Conservation (phyloP, 2,888 invertebrate genomes). For the Chloroclystis v-ata region DNA sequence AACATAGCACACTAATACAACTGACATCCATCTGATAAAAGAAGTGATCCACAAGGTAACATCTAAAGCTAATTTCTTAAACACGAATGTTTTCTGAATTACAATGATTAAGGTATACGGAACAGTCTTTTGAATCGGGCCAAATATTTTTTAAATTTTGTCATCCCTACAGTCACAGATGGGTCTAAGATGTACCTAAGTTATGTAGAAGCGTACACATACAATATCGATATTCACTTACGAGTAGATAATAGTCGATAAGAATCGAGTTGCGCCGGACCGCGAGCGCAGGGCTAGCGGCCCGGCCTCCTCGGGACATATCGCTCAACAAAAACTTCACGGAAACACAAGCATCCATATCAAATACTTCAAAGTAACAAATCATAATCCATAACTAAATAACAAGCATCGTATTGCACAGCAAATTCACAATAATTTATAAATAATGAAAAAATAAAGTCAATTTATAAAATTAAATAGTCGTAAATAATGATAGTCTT, state of each 20-base stretch:
- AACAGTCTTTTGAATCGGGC: constrained; percentile 84
- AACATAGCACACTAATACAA: constrained; percentile 30
- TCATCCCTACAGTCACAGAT: constrained; percentile 68
- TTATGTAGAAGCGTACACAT: constrained; percentile 55
- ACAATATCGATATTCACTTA: constrained; percentile 45
- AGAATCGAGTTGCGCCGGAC: constrained; percentile 13
- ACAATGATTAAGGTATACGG: constrained; percentile 80
- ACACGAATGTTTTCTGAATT: constrained; percentile 58
- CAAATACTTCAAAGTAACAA: constrained; percentile 12
- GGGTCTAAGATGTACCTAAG: constrained; percentile 53
- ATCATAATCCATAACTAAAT: constrained; percentile 66
- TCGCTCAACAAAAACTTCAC: constrained; percentile 38
- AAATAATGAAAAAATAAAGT: constrained; percentile 56
- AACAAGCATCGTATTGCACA: constrained; percentile 76
- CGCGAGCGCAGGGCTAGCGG: constrained; percentile 5
- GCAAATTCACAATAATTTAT: constrained; percentile 71
- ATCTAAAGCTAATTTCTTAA: constrained; percentile 62
- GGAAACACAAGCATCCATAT: constrained; percentile 47
- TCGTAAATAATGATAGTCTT: constrained; percentile 26
- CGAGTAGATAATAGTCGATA: constrained; percentile 37
- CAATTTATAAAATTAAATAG: constrained; percentile 35
- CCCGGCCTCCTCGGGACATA: constrained; percentile 25
- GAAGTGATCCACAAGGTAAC: constrained; percentile 50
- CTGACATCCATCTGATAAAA: constrained; percentile 61
- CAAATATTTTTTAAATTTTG: constrained; percentile 77